phyloP scores from a whole-genome alignment of 2,888 invertebrate genomes.

The Lycophotia porphyrea region DNA sequence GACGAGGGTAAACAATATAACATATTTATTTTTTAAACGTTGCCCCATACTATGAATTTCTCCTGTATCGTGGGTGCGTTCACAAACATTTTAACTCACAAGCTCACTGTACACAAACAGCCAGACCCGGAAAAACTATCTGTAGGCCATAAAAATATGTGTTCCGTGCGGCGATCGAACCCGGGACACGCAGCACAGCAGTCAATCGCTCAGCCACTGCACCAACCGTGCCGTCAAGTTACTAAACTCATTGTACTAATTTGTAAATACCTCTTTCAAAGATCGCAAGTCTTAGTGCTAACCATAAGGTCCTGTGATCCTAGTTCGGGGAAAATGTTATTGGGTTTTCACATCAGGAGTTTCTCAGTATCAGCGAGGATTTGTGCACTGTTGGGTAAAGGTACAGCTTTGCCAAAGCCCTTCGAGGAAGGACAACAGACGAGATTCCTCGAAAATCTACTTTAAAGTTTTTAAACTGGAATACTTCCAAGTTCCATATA shows the following conservation, averaged over 20 bases:
- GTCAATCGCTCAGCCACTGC: too few species aligned
- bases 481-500: not conserved
- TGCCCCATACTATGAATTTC: too few species aligned
- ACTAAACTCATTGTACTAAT: not conserved
- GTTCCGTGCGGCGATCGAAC: too few species aligned
- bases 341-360: not conserved
- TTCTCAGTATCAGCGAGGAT: not conserved
- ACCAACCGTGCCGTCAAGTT: too few species aligned
- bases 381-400: not conserved
- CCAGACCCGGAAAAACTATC: too few species aligned
- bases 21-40: too few species aligned
- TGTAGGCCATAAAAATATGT: too few species aligned
- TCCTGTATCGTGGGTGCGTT: too few species aligned
- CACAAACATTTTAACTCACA: too few species aligned
- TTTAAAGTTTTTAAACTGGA: not conserved
- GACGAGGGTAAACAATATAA: not conserved
- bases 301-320: not conserved
- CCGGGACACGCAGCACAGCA: too few species aligned
- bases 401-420: not conserved
- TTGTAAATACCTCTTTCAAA: not conserved
- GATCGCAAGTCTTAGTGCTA: not conserved
- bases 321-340: not conserved
- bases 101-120: too few species aligned
- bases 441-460: not conserved
- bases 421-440: not conserved